Base-by-base conservation (phyloP, 2,888 invertebrate genomes). In the Dolomedes plantarius region DNA sequence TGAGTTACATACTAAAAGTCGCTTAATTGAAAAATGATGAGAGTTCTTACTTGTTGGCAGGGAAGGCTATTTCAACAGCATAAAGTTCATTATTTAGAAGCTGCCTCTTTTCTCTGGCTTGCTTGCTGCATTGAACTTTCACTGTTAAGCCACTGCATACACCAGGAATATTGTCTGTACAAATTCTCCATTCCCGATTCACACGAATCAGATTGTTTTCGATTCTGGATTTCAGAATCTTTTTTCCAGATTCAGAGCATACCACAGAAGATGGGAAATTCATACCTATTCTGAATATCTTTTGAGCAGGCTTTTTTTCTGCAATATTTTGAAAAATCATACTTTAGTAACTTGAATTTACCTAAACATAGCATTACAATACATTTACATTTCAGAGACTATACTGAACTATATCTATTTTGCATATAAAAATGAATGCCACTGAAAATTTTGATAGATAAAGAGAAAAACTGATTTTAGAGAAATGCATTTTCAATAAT, bases 101-200 rank as follows among this genome's bases (percentile, higher is more conserved):
- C 92, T 95, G 94, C 90, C 95, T 93, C 36, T 94, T 93, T 89
- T 94, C 94, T 75, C 95, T 67, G 1, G 79, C 50, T 89, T 89
- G 95, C 65, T 89, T 89, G 28, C 96, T 96, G 90, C 97, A 98
- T 91, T 96, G 96, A 1, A 98, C 96, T 90, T 96, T 95, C 89
- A 98, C 76, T 81, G 89, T 80, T 90, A 91, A 91, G 94, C 97
- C 96, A 13, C 78, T 85, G 68, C 90, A 90, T 7, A 62, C 73
- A 27, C 89, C 89, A 19, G 89, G 86, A 67, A 95, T 93, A 86
- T 96, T 94, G 91, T 96, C 96, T 0, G 97, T 96, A 91, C 98
- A 98, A 95, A 98, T 96, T 93, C 97, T 96, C 98, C 98, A 98
- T 90, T 98, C 97, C 89, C 96, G 94, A 91, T 98, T 98, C 76